Percentiles rank a stretch among this genome's conserved stretches.
phyloP scores from a whole-genome alignment of 2,888 invertebrate genomes.

The Leucophora obtusa region DNA sequence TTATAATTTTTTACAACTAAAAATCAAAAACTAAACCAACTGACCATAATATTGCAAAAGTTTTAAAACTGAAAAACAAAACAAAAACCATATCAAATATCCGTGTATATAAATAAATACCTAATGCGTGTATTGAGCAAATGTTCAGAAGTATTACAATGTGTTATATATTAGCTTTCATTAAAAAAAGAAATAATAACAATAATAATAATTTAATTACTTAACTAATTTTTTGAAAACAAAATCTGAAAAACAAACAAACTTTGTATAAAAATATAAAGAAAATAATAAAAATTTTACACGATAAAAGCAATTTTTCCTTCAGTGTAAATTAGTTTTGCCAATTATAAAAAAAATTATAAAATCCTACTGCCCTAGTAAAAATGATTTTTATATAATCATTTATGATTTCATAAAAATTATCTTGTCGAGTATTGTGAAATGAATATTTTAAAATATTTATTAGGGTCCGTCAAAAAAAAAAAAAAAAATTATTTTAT shows the following conservation, averaged over 20 bases:
- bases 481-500: too few species aligned
- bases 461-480: too few species aligned
- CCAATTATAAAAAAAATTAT: too few species aligned
- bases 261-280: neutral
- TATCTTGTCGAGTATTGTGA: too few species aligned
- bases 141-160: constrained; percentile 9
- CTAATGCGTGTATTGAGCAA: constrained; percentile 28
- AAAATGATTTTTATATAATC: too few species aligned
- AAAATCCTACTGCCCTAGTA: too few species aligned
- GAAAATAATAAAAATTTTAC: too few species aligned
- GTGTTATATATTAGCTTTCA: constrained; percentile 25
- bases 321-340: too few species aligned
- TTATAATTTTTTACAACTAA: constrained; percentile 20
- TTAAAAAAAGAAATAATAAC: too few species aligned
- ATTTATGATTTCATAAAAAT: too few species aligned
- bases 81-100: constrained; percentile 57
- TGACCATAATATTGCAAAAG: constrained; percentile 60
- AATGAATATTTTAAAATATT: too few species aligned
- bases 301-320: too few species aligned
- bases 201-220: constrained; percentile 46
- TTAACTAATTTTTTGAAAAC: constrained; percentile 26
- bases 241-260: constrained; percentile 13
- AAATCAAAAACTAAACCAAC: constrained; percentile 42
- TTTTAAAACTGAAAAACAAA: constrained; percentile 10
- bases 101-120: constrained; percentile 33